A percentile compares a stretch with the other conserved stretches of the same genome.
Conservation (phyloP, 2,888 invertebrate genomes). For the Eristalis tenax region DNA sequence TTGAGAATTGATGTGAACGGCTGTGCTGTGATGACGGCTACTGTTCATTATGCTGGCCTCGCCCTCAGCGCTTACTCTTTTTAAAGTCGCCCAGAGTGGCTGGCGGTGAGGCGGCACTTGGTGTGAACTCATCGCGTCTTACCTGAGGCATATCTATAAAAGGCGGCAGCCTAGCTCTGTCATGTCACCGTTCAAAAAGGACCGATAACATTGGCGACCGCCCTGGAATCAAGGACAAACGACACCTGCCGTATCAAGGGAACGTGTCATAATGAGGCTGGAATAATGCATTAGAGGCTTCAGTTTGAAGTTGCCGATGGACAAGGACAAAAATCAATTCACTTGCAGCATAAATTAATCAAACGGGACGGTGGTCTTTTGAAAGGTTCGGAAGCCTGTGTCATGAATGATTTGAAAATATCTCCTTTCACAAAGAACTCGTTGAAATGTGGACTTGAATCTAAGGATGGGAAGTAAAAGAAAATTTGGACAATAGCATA, state of each 20-base stretch:
- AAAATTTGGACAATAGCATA: conserved; percentile 46
- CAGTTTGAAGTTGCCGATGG: conserved; percentile 63
- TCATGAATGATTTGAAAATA: not conserved
- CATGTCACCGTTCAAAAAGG: conserved; percentile 2
- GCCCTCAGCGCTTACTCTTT: not conserved
- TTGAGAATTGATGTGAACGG: conserved; percentile 52
- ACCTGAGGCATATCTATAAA: conserved; percentile 33
- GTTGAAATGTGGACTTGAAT: not conserved
- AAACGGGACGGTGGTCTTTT: not conserved
- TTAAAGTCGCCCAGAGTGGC: not conserved
- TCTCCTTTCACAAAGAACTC: not conserved
- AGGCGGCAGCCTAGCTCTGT: not conserved
- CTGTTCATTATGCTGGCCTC: conserved; percentile 59
- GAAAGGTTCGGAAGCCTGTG: not conserved
- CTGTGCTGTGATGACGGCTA: conserved; percentile 43
- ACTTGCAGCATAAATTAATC: conserved; percentile 66
- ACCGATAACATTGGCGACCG: conserved; percentile 31
- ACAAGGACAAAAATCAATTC: conserved; percentile 69
- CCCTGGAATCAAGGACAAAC: conserved; percentile 28
- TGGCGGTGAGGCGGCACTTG: not conserved
- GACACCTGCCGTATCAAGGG: conserved; percentile 58
- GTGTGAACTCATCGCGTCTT: conserved; percentile 25
- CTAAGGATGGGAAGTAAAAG: not conserved
- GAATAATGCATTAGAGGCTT: conserved; percentile 69
- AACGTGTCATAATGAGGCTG: conserved; percentile 68